Base-by-base conservation (phyloP, 2,888 invertebrate genomes). In the Augochlorella aurata region DNA sequence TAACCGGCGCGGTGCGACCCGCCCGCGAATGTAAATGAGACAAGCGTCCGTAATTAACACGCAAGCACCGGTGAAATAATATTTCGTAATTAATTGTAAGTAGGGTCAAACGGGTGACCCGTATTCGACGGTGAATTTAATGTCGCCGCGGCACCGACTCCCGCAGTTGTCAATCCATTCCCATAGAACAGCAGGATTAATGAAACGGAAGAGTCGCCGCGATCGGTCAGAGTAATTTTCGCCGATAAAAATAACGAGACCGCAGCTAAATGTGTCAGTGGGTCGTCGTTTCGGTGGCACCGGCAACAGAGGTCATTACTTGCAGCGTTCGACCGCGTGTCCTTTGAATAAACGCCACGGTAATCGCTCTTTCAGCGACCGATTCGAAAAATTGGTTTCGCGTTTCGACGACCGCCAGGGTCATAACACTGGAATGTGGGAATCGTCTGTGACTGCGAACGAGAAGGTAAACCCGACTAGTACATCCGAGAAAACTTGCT, bases 11-110 rank as follows among this genome's bases (percentile, higher is more conserved):
- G 47, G 47, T 10, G 47, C 47, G 38, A 24, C 24, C 16, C 58
- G 24, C 8, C 58, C 16, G 29, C 63, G 63, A 38, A 63, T 63
- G 63, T 18, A 61, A 70, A 74, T 50, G 81, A 52, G 71, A 63
- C 58, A 80, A 61, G 67, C 52, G 12, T 4, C 14, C 63, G 68
- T 63, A 79, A 77, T 77, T 65, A 79, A 68, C 79, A 44, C 47
- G 38, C 47, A 16, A 21, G 3, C n/a, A 4, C 44, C 4, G 21
- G 12, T 49, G 61, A 66, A 58, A 74, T 58, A 74, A 70, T 74
- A 58, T 70, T 70, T 58, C 45, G 47, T 24, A 52, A 68, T 52
- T 63, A 63, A 73, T 44, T 54, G 24, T 18, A 61, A 74, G 69
- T 70, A 49, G 54, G 65, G 29, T 8, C 44, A 4, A 7, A 44